Base-by-base conservation (phyloP, 2,888 invertebrate species). In the Acanthosepion pharaonis region DNA sequence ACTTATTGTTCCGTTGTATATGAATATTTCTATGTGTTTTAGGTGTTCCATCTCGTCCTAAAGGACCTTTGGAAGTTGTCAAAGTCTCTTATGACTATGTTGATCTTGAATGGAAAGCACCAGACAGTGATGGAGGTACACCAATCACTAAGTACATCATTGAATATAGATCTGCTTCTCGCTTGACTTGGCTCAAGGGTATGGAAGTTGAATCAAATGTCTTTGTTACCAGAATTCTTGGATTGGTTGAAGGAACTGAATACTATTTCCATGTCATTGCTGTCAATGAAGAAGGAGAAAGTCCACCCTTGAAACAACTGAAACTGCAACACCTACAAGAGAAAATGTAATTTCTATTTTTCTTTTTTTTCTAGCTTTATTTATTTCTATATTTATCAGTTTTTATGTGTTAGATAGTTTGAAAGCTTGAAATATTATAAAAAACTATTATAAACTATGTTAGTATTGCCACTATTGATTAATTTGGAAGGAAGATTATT, bases 31-130 rank as follows among this genome's bases (percentile, higher is more conserved):
- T 42, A 42, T 42, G 42, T 42, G 2, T 51, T 59, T 53, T 25
- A 94, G 94, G 94, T 64, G 64, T 53, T 33, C 55, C 94, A 94
- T 98, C 98, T 91, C 98, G 98, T 97, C 99, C 99, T 91, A 98
- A 98, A 97, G 99, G 99, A 42, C 42, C 42, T n/a, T 95, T 97
- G 78, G 96, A 96, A 93, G 96, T 97, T 55, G 96, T 96, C 11
- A 96, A 97, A 93, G 96, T 97, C 92, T 97, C 96, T 11, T 96
- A 97, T 94, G 96, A 96, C 94, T 96, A 96, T 48, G 96, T 96
- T 93, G 96, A 96, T 23, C 95, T 97, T 55, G 96, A 96, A 94
- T 97, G 97, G 97, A 95, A 96, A 5, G 96, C 97, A 64, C 97
- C 97, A 11, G 96, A 96, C 64, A 96, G 96, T 94, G 97, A 97